Base-by-base conservation (phyloP, 2,797 vertebrate genomes). In the Sebastes nivosus region DNA sequence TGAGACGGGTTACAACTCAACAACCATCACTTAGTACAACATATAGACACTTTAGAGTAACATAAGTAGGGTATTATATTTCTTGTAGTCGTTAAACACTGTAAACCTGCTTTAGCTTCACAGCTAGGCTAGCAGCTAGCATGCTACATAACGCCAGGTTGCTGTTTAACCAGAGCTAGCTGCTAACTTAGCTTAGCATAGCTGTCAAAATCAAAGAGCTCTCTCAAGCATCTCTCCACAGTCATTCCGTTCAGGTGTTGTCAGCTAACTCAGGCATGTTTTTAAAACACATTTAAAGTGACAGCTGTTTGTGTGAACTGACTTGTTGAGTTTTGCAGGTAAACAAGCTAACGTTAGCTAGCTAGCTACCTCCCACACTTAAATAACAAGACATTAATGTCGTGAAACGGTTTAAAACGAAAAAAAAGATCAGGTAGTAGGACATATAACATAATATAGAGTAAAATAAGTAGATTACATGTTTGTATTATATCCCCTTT, bases 151-250 rank as follows among this genome's bases (percentile, higher is more conserved):
- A 86, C 64, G 50, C 55, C 75, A 87, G 80, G 66, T 16, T 57
- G 30, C 24, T 52, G 66, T 71, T 79, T 71, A 79, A 80, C 79
- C 42, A 46, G 38, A 46, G 42, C 81, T 57, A 46, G 70, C 10
- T 79, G 89, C 88, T 89, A 89, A 72, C 67, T 79, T 89, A 91
- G 88, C 87, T n/a, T 25, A 42, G 14, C 67, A 55, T 14, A 89
- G 76, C 92, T 95, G 93, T 95, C 94, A 94, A 87, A 18, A 83
- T 60, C 79, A 14, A 13, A 55, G 67, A 76, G 38, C 29, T 58
- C 25, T 14, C 38, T 42, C 13, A 0, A 46, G 42, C 42, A 18
- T 46, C 34, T 42, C 38, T 42, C 0, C 0, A 7, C 16, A 72
- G n/a, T 57, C 77, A 66, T 13, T 57, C 38, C 24, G 38, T 1